phyloP scores from a whole-genome alignment of 2,113 vertebrate species.

The Tragelaphus buxtoni region DNA sequence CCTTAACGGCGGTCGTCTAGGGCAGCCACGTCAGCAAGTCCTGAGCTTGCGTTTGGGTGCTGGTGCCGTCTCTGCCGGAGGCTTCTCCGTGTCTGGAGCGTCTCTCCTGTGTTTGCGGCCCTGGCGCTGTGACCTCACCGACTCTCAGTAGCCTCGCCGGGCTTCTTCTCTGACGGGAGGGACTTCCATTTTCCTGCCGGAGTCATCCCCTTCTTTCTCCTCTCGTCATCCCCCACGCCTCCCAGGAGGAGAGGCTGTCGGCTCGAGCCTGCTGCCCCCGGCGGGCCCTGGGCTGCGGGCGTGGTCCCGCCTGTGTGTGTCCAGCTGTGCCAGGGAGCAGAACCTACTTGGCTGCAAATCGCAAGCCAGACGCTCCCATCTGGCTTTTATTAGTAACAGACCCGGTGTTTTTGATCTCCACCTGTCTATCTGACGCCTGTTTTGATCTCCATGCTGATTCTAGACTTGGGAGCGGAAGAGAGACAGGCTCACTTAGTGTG shows the following conservation, averaged over 20 bases:
- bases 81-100: background rate
- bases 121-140: background rate
- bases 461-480: background rate
- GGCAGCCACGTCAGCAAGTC: background rate
- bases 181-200: background rate
- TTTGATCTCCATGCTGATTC: background rate
- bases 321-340: background rate
- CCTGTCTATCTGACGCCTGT: background rate
- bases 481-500: background rate
- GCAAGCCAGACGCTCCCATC: background rate
- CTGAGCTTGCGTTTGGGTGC: background rate
- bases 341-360: background rate
- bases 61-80: background rate
- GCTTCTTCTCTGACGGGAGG: no score
- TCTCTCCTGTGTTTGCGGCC: background rate
- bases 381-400: background rate
- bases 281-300: accelerated
- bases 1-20: background rate
- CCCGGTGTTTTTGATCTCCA: background rate
- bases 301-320: background rate
- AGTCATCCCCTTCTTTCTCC: background rate
- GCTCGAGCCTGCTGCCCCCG: background rate
- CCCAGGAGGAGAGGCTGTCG: background rate
- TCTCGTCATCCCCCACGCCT: background rate
- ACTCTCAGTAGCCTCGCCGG: background rate